phyloP scores from a whole-genome alignment of 2,113 vertebrate species.

The Eulemur rufifrons region DNA sequence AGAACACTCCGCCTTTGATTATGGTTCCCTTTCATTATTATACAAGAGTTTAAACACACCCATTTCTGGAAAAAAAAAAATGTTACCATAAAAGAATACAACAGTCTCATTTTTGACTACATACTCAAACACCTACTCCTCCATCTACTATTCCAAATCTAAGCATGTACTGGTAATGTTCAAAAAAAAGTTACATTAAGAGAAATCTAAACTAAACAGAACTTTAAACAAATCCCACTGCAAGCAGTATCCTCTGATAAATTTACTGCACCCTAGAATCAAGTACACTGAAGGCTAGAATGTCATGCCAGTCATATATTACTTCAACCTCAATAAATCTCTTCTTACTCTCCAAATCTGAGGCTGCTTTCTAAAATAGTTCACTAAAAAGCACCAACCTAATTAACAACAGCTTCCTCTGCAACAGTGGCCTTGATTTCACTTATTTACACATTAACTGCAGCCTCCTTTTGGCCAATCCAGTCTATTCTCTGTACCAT shows the following conservation, averaged over 20 bases:
- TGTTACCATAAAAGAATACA: not conserved
- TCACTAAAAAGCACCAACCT: slow-evolving; percentile 85
- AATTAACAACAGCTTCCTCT: slow-evolving; percentile 90
- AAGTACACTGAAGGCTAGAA: slow-evolving; percentile 73
- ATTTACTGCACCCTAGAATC: slow-evolving; percentile 76
- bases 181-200: not conserved
- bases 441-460: slow-evolving; percentile 93
- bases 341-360: slow-evolving; percentile 74
- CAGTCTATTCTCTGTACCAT: slow-evolving; percentile 85
- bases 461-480: slow-evolving; percentile 87
- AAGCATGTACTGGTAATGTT: not conserved
- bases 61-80: not conserved
- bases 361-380: slow-evolving; percentile 83
- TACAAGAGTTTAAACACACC: not conserved
- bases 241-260: slow-evolving; percentile 75
- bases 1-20: slow-evolving; percentile 28
- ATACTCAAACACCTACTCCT: slow-evolving; percentile 14
- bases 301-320: slow-evolving; percentile 74
- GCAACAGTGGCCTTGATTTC: slow-evolving; percentile 88
- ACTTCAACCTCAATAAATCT: slow-evolving; percentile 82
- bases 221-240: slow-evolving; percentile 76
- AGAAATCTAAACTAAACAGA: slow-evolving; percentile 61
- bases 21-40: not conserved
- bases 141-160: not conserved
- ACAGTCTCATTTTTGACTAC: not conserved